Conservation (phyloP, 2,113 vertebrate species). For the Nansenia antarctica region DNA sequence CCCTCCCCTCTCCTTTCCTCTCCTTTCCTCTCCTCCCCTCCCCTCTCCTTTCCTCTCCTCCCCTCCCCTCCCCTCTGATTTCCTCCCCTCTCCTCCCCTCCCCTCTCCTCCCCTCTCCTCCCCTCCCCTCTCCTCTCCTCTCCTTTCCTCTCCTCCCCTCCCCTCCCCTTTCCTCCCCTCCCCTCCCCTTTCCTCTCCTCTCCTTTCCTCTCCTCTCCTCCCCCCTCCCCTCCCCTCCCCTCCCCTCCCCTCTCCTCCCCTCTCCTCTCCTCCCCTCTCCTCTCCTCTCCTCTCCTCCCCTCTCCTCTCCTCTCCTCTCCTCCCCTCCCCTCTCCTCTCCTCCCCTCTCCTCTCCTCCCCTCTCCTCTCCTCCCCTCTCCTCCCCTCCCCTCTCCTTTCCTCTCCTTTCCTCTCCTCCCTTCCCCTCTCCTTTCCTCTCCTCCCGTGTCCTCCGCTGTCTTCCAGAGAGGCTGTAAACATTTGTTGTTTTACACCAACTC, state of each 20-base stretch:
- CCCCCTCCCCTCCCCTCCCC: not conserved
- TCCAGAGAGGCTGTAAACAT: not conserved
- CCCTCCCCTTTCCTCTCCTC: not conserved
- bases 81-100: not conserved
- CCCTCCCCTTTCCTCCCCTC: not conserved
- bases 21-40: not conserved
- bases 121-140: no score
- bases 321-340: not conserved
- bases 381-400: not conserved
- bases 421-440: not conserved
- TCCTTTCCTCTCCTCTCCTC: not conserved
- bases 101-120: no score
- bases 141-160: not conserved
- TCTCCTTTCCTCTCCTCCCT: not conserved
- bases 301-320: not conserved
- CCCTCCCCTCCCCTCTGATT: not conserved
- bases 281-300: not conserved
- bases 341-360: not conserved
- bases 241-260: not conserved
- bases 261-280: not conserved
- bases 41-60: not conserved
- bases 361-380: not conserved
- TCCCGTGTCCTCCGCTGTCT: not conserved
- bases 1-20: not conserved
- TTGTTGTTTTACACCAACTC: not conserved